Base-by-base conservation (phyloP, 2,888 invertebrate genomes). In the Acleris laterana region DNA sequence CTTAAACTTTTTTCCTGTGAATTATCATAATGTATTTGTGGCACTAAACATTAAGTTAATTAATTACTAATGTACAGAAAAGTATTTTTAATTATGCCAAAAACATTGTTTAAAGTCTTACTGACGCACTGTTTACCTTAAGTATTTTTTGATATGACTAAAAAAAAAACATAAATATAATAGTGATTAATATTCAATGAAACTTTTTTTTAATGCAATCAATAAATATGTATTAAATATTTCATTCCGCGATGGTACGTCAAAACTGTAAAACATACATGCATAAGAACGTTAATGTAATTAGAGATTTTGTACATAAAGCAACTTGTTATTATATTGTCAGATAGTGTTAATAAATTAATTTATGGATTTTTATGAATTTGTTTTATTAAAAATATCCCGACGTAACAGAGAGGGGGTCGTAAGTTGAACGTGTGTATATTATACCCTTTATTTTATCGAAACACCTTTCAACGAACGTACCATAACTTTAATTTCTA, bases 341-440 rank as follows among this genome's bases (percentile, higher is more conserved):
- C 87, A 83, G 80, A 89, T 91, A 90, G 92, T 87, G 85, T 88
- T 90, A 91, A 88, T 91, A 88, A 91, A 91, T 87, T 90, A 92
- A 91, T 89, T 90, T 91, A 92, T 90, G 89, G 86, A 90, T 89
- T 92, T 92, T 90, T 89, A 76, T 72, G 9, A 44, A 22, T 28
- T 76, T 74, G 77, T 68, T 69, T 69, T 7, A 62, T 50, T 57
- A n/a, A 1, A n/a, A 46, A 38, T 38, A 11, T 13, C 11, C 38
- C 38, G 1, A 13, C 13, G 9, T 32, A 6, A 28, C 1, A 7
- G 6, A n/a, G n/a, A n/a, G 1, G 7, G 28, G 28, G 28, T 28
- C n/a, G 28, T 28, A 28, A 28, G 28, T 28, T 28, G 7, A 9
- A 28, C 6, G 7, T 28, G 1, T 28, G 28, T 28, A 28, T 5